Evolutionary conservation across 2,113 vertebrate genomes (phyloP), one percentile per base, ranked within the genome.

Genomic region (Anthoscopus minutus): DNA sequence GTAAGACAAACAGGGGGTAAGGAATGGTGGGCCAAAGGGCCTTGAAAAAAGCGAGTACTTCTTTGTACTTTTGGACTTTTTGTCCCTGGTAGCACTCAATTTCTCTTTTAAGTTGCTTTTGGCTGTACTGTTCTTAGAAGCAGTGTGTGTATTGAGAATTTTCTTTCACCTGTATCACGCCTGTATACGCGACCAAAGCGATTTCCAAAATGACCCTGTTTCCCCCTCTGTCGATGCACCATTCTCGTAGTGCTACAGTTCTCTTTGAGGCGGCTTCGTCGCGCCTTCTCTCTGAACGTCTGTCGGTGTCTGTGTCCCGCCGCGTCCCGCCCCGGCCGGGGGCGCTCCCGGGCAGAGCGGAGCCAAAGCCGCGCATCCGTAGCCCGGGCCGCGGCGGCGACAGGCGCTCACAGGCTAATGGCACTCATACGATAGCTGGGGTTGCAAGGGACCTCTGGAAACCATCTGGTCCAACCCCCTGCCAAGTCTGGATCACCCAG

Each of bases 271-370:
- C 35, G 20, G 12, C 7, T 28, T 13, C n/a, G 47, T 1, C 12
- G 3, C 17, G 3, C 0, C 30, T 0, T 3, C 15, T 14, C 22
- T 6, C 33, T 1, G 45, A 38, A 3, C 3, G 3, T 24, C 50
- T 3, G 5, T 3, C 51, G 2, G 6, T 4, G 25, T 2, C 33
- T 9, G 4, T 16, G 3, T 4, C 28, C 40, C 38, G 3, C 14
- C 40, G 35, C 33, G 16, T 81, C 53, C 44, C 10, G 15, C 8
- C 37, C 15, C 60, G 28, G 77, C 51, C 53, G 28, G 7, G 18
- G 51, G 37, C 53, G 48, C 60, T 23, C 20, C 6, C 2, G 54
- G 23, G 38, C 82, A 6, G 35, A 6, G 51, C 11, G 23, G 21
- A 48, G n/a, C 61, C 67, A 0, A 7, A 21, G 13, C 60, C 14